These are phyloP conservation scores for Chrysotoxum bicinctum DNA, from an alignment of 2,888 invertebrate species.

Conservation along the genomic window DNA sequence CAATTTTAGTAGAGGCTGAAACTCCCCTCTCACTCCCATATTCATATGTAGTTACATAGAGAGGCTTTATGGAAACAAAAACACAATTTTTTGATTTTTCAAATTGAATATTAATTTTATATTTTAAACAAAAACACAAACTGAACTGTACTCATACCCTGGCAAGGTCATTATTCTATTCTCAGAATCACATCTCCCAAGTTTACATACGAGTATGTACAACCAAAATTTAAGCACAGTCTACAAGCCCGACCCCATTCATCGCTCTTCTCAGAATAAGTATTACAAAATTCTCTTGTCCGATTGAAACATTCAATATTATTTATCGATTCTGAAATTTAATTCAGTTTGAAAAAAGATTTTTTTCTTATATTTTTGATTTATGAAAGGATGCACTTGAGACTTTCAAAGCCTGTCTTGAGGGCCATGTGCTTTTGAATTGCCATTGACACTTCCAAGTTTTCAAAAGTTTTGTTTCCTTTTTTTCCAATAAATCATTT, in stretches of 20 bases:
- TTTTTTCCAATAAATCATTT: constrained; percentile 15
- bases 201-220: background rate
- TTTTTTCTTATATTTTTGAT: background rate
- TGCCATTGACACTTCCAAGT: constrained; percentile 12
- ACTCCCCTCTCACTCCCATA: no score
- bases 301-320: background rate
- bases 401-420: constrained; percentile 1
- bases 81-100: no score
- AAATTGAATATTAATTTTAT: no score
- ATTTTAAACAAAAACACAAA: no score
- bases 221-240: background rate
- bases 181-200: background rate
- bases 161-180: background rate
- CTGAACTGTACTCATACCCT: no score
- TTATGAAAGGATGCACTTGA: constrained; percentile 2
- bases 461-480: background rate
- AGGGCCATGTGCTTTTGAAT: background rate
- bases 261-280: no score
- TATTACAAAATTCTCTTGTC: background rate
- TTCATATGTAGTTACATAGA: no score
- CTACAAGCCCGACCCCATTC: background rate
- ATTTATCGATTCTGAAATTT: background rate
- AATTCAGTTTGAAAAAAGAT: background rate
- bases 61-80: no score
- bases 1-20: no score